These are phyloP conservation scores for Vireo altiloquus DNA, from an alignment of 2,113 vertebrate genomes.

Conservation along the genomic window DNA sequence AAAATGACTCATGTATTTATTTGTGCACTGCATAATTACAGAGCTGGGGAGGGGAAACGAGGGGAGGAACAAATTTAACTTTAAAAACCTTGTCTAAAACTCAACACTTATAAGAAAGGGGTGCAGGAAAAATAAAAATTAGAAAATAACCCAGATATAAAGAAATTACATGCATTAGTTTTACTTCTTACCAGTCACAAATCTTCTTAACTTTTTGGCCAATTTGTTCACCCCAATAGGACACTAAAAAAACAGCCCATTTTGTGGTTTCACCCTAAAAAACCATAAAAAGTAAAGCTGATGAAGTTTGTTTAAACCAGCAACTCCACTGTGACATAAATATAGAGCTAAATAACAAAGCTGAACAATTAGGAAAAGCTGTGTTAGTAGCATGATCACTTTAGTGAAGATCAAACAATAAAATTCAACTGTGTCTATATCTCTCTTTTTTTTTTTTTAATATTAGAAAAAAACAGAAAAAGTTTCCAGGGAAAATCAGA, in stretches of 20 bases:
- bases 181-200: constrained; percentile 89
- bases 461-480: background rate
- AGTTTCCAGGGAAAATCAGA: background rate
- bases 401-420: background rate
- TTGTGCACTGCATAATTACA: background rate
- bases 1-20: background rate
- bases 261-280: constrained; percentile 85
- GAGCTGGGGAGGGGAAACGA: background rate
- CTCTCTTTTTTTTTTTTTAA: background rate
- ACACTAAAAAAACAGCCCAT: constrained; percentile 91
- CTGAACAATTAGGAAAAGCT: background rate
- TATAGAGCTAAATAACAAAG: background rate
- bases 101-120: background rate
- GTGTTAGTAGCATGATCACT: background rate
- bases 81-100: background rate
- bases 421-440: background rate
- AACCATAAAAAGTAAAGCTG: background rate
- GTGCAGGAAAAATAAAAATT: background rate
- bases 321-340: background rate
- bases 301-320: background rate
- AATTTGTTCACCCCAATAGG: constrained; percentile 96
- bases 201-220: constrained; percentile 98
- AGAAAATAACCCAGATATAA: background rate
- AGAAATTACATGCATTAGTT: background rate
- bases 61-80: background rate